These are phyloP conservation scores for Cacatua alba DNA, from an alignment of 2,113 vertebrate genomes.

Conservation along the genomic window DNA sequence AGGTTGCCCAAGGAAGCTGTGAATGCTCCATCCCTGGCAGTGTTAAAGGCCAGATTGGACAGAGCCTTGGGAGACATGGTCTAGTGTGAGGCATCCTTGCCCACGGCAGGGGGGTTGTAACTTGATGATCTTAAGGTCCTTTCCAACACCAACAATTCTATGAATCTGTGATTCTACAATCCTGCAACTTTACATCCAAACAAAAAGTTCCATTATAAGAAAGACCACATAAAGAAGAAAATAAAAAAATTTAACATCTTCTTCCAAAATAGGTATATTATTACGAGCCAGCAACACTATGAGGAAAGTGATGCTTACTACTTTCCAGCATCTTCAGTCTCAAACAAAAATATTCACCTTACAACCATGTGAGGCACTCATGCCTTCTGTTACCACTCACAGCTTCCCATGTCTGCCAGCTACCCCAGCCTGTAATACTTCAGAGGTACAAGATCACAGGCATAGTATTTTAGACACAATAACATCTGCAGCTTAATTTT, in stretches of 20 bases:
- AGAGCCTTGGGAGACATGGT: background rate
- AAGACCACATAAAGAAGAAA: background rate
- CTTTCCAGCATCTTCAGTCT: background rate
- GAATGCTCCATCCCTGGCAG: background rate
- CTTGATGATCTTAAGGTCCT: background rate
- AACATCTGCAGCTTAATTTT: background rate
- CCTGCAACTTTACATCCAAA: background rate
- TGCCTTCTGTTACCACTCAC: background rate
- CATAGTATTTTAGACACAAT: background rate
- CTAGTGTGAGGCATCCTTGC: background rate
- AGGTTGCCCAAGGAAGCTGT: background rate
- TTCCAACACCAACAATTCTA: background rate
- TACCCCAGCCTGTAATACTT: background rate
- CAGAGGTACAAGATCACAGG: background rate
- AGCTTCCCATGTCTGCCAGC: background rate
- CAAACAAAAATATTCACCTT: background rate
- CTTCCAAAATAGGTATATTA: background rate
- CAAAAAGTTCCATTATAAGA: background rate
- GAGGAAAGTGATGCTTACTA: background rate
- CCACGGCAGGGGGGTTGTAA: background rate
- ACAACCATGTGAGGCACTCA: background rate
- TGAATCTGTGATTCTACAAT: background rate
- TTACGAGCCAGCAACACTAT: background rate
- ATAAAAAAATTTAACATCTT: background rate
- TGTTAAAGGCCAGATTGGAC: background rate